phyloP scores from a whole-genome alignment of 1,140 invertebrate genomes.

The Leptopilina boulardi region DNA sequence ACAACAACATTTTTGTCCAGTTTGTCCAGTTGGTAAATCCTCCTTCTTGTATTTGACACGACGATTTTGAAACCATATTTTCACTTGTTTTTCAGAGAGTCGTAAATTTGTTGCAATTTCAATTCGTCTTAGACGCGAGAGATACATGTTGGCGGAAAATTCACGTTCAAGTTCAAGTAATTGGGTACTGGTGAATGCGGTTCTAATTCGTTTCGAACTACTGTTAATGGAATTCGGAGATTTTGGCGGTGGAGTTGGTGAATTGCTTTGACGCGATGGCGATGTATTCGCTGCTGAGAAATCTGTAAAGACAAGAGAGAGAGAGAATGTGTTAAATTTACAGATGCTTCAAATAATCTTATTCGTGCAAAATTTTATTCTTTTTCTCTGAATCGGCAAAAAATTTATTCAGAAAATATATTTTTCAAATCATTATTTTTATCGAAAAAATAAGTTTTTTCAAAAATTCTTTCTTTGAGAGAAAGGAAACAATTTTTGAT shows the following conservation, averaged over 20 bases:
- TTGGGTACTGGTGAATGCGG: slow-evolving; percentile 95
- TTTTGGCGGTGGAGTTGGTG: slow-evolving; percentile 77
- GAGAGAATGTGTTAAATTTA: not conserved
- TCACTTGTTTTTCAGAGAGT: slow-evolving; percentile 95
- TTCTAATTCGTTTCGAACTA: slow-evolving; percentile 88
- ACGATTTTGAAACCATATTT: slow-evolving; percentile 96
- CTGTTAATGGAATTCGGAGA: slow-evolving; percentile 74
- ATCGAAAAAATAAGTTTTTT: too few species aligned
- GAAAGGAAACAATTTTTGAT: too few species aligned
- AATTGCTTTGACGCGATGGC: slow-evolving; percentile 73
- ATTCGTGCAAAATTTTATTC: too few species aligned
- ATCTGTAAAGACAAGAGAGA: slow-evolving; percentile 60
- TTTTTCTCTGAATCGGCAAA: too few species aligned
- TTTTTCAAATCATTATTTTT: too few species aligned
- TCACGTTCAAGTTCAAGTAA: slow-evolving; percentile 93
- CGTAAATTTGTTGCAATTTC: slow-evolving; percentile 93
- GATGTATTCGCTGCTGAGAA: slow-evolving; percentile 73
- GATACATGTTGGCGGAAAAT: slow-evolving; percentile 93
- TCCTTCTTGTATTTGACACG: slow-evolving; percentile 95
- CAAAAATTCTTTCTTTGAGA: too few species aligned
- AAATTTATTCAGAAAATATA: not conserved
- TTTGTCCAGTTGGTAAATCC: slow-evolving; percentile 73
- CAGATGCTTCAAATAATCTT: too few species aligned
- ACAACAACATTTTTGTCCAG: slow-evolving; percentile 77
- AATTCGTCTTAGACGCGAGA: slow-evolving; percentile 91